Evolutionary conservation across 2,113 vertebrate species (phyloP).

Genomic region (Chaetodon trifascialis): DNA sequence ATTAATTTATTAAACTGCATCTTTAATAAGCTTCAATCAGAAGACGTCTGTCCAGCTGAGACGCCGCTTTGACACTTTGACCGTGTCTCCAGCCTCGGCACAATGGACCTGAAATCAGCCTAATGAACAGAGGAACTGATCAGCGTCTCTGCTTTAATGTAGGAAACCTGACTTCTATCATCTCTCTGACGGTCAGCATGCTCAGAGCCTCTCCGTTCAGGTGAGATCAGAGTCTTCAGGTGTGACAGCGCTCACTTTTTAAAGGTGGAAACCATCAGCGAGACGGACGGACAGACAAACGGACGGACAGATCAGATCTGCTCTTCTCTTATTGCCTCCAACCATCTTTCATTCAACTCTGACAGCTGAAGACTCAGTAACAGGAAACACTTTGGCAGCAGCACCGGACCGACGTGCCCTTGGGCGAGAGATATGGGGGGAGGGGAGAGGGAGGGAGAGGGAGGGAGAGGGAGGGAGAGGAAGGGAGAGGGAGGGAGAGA

Average conservation of each 20-base stretch:
- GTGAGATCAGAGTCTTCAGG: background rate
- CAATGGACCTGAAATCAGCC: background rate
- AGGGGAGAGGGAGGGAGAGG: background rate
- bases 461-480: background rate
- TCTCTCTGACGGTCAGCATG: background rate
- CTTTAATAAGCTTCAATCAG: background rate
- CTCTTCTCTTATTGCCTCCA: conserved; percentile 67
- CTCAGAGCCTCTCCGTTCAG: background rate
- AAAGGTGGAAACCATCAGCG: conserved; percentile 27
- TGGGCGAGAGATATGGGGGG: conserved; percentile 49
- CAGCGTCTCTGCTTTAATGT: background rate
- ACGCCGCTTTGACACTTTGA: too few relatives aligned
- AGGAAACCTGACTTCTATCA: background rate
- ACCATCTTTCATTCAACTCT: conserved; percentile 69
- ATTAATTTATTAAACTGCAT: background rate
- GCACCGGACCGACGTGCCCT: conserved; percentile 43
- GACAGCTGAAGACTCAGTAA: conserved; percentile 63
- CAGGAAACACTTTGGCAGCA: conserved; percentile 72
- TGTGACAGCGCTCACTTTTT: background rate
- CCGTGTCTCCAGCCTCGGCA: too few relatives aligned
- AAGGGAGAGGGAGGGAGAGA: background rate
- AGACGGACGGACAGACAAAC: conserved; percentile 16
- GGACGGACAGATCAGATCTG: conserved; percentile 41
- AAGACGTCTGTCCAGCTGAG: too few relatives aligned
- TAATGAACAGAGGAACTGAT: background rate